A percentile compares a stretch with the other conserved stretches of the same genome.
Evolutionary conservation across 2,797 vertebrate species (phyloP).

Genomic region (Babyrousa celebensis): DNA sequence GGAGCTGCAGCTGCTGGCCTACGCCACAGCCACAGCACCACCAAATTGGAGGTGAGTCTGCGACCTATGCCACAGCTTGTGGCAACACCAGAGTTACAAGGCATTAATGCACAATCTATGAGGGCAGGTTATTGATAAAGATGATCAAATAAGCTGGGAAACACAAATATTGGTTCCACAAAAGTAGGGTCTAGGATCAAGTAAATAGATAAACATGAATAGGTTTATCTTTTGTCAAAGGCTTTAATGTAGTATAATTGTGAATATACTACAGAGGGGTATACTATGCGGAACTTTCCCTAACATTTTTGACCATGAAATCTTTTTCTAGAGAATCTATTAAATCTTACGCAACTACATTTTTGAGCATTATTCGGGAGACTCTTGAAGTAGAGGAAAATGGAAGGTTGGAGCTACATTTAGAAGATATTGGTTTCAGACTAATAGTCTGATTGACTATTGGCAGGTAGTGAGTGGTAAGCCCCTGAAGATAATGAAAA

Average conservation of each 20-base stretch:
- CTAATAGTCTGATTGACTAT: neutral
- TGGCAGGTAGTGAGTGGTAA: neutral
- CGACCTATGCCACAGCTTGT: no score
- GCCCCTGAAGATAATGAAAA: neutral
- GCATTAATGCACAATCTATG: neutral
- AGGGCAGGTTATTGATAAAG: neutral
- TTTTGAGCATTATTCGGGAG: neutral
- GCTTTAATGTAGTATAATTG: neutral
- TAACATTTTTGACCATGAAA: neutral
- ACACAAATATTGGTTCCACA: neutral
- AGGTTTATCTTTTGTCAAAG: slow-evolving; percentile 9
- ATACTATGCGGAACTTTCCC: neutral
- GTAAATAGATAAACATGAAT: neutral
- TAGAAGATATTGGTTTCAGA: neutral
- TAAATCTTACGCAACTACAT: neutral
- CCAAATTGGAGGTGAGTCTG: no score
- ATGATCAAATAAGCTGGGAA: neutral
- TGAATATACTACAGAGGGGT: neutral
- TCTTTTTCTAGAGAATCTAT: neutral
- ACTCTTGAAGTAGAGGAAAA: neutral
- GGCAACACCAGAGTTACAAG: neutral
- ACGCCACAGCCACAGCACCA: no score
- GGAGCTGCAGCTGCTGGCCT: no score
- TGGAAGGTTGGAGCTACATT: neutral
- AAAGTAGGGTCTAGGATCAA: neutral